A percentile compares a stretch with the other conserved stretches of the same genome.
These are phyloP conservation scores for Echinops telfairi DNA, from an alignment of 2,113 vertebrate genomes.

Conservation along the genomic window DNA sequence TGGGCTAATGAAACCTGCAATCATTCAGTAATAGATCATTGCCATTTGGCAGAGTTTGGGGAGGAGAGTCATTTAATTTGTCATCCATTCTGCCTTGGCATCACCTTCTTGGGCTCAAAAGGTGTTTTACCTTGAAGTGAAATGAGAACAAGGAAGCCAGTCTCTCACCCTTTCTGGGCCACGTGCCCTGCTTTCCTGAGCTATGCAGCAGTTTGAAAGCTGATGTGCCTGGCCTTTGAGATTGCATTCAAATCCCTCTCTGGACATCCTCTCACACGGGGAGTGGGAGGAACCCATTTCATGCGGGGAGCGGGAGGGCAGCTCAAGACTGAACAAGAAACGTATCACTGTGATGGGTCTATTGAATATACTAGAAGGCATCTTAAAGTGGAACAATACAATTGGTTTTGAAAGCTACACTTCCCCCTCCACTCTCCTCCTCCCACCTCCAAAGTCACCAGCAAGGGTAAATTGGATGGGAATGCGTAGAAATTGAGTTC, in stretches of 20 bases:
- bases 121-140: conserved; percentile 72
- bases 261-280: conserved; percentile 45
- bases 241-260: conserved; percentile 79
- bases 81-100: not conserved
- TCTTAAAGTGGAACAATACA: conserved; percentile 76
- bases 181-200: conserved; percentile 67
- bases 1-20: not conserved
- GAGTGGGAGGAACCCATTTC: conserved; percentile 74
- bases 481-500: conserved; percentile 67
- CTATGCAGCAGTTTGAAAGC: conserved; percentile 69
- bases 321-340: conserved; percentile 73
- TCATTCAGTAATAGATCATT: conserved; percentile 54
- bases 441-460: conserved; percentile 44
- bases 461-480: conserved; percentile 76
- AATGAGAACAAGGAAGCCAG: conserved; percentile 67
- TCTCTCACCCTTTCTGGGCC: conserved; percentile 46
- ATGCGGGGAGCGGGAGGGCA: conserved; percentile 64
- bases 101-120: conserved; percentile 59
- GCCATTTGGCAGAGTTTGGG: not conserved
- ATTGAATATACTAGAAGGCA: conserved; percentile 66
- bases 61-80: conserved; percentile 47
- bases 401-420: conserved; percentile 71
- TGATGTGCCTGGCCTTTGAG: conserved; percentile 75
- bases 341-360: conserved; percentile 63
- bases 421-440: not conserved